A percentile compares a stretch with the other conserved stretches of the same genome.
Evolutionary conservation across 2,113 vertebrate genomes (phyloP).

Genomic region (Speoplatyrhinus poulsoni): DNA sequence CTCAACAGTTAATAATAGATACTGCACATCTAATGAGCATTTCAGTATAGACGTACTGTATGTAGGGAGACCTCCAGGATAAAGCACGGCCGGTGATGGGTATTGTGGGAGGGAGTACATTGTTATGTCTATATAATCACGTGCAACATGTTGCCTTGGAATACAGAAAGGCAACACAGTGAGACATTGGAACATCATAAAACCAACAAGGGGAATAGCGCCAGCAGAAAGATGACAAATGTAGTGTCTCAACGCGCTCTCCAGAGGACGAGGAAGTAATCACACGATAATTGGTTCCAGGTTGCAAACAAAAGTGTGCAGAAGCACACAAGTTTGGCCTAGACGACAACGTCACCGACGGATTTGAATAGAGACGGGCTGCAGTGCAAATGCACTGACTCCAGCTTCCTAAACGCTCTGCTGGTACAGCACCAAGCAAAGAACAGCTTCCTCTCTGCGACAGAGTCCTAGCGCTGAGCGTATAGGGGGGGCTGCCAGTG

Average conservation of each 20-base stretch:
- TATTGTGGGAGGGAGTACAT: conserved; percentile 6
- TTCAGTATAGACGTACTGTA: not conserved
- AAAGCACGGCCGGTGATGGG: not conserved
- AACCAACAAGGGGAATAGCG: not conserved
- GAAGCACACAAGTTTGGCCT: not conserved
- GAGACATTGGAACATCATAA: conserved; percentile 13
- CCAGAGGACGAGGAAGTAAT: conserved; percentile 28
- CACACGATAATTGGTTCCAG: conserved; percentile 13
- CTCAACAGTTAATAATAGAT: conserved; percentile 54
- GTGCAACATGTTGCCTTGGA: conserved; percentile 12
- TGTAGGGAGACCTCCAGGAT: not conserved
- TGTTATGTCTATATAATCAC: conserved; percentile 1
- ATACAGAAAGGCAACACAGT: conserved; percentile 9
- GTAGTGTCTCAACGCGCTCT: conserved; percentile 6
- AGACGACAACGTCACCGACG: conserved; percentile 12
- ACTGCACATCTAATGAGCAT: conserved; percentile 20
- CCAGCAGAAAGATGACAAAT: conserved; percentile 10
- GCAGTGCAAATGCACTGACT: conserved; percentile 8
- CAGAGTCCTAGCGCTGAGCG: conserved; percentile 57
- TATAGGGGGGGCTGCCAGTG: conserved; percentile 67
- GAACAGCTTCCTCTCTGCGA: conserved; percentile 49
- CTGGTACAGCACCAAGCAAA: conserved; percentile 26
- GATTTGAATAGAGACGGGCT: conserved; percentile 4
- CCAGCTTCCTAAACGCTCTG: conserved; percentile 35
- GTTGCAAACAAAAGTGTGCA: conserved; percentile 6